Evolutionary conservation across 2,888 invertebrate species (phyloP), one percentile per base, ranked within the genome.

Genomic region (Zeuzera pyrina): DNA sequence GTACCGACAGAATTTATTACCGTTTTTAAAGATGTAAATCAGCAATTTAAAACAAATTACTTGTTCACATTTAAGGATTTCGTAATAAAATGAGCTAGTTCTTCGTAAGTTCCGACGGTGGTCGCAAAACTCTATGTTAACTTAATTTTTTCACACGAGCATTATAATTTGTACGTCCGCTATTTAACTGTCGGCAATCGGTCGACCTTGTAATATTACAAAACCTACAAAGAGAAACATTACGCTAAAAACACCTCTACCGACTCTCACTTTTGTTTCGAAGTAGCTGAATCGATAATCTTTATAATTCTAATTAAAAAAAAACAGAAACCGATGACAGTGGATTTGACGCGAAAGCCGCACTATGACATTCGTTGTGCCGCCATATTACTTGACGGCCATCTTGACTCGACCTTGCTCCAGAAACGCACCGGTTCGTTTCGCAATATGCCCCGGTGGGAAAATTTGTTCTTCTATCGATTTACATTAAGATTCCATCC

Each of bases 331-430:
- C 48, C 50, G 50, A 54, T 60, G 46, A 49, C 43, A 50, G 47
- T 45, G 43, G 51, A 60, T 64, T 63, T 68, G 63, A 66, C 68
- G 69, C 74, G 67, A 72, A 73, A 68, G 61, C 54, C 13, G 12
- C n/a, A 25, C 32, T 52, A 58, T 68, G 72, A 71, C 77, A 72
- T 76, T 73, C 65, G 67, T 55, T 28, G 10, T 8, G 28, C 57
- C 57, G 57, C 64, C 68, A 69, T 66, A 49, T 56, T 58, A 45
- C 48, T 56, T 64, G 71, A 58, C 77, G 67, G 69, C 72, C 72
- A 72, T 67, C 50, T 69, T 67, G 49, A 42, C 31, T 28, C 53
- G 68, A 78, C 81, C 81, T 83, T 81, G 81, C 79, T 81, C 81
- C 55, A 79, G 65, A 61, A 72, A 72, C 52, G 45, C 52, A 55